phyloP scores from a whole-genome alignment of 2,888 invertebrate genomes.

The Xylota sylvarum region DNA sequence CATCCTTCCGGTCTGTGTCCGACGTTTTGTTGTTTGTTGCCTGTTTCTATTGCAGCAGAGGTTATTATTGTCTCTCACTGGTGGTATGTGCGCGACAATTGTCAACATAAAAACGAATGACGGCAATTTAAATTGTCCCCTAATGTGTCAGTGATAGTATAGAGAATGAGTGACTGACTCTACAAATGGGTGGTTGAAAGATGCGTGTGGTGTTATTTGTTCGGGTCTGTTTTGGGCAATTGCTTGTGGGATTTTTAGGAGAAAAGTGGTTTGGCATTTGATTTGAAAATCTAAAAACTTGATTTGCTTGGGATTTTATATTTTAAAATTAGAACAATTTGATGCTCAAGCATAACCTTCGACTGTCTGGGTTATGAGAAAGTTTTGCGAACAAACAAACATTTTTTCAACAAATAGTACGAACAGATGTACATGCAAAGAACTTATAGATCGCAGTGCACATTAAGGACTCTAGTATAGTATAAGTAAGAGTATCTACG shows the following conservation, averaged over 20 bases:
- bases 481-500: no score
- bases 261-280: not conserved
- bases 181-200: constrained; percentile 16
- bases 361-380: no score
- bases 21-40: constrained; percentile 36
- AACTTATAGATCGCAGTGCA: no score
- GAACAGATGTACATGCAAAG: no score
- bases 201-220: not conserved
- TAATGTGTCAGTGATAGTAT: constrained; percentile 24
- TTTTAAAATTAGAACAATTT: no score
- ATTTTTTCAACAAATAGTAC: no score
- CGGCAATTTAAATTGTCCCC: constrained; percentile 60
- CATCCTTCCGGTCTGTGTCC: constrained; percentile 79
- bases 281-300: not conserved
- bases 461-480: no score
- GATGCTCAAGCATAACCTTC: no score
- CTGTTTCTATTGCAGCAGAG: constrained; percentile 18
- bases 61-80: constrained; percentile 35
- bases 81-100: constrained; percentile 59
- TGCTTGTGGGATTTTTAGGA: not conserved
- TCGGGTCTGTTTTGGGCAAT: not conserved
- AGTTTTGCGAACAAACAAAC: no score
- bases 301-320: no score
- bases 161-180: not conserved
- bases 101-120: constrained; percentile 52